Conservation (phyloP, 2,113 vertebrate genomes). For the Promerops cafer region DNA sequence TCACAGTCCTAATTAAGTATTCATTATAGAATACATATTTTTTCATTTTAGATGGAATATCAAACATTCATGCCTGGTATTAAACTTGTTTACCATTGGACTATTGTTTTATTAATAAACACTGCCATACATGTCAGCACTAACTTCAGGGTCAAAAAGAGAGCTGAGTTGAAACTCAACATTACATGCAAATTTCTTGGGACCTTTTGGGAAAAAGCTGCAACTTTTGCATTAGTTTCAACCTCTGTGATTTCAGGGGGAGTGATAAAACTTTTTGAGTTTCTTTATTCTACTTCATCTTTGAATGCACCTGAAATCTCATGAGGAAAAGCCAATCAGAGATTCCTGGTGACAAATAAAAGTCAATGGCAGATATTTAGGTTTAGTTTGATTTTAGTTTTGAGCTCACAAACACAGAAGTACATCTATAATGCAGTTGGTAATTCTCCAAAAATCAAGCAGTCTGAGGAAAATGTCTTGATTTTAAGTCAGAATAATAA, state of each 20-base stretch:
- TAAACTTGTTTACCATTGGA: conserved; percentile 65
- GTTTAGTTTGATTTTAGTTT: not conserved
- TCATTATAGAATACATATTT: conserved; percentile 73
- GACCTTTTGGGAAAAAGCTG: not conserved
- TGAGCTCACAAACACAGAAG: not conserved
- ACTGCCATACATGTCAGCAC: not conserved
- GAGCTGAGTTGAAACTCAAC: not conserved
- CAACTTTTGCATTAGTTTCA: not conserved
- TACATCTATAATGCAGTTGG: not conserved
- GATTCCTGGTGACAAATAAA: not conserved
- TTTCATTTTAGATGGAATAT: conserved; percentile 68
- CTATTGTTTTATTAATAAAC: conserved; percentile 53
- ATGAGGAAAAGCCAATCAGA: not conserved
- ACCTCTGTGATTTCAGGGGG: not conserved
- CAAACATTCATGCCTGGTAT: conserved; percentile 65
- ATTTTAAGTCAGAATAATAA: not conserved
- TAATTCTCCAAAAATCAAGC: not conserved
- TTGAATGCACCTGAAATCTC: not conserved
- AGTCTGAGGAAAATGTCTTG: not conserved
- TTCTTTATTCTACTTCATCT: not conserved
- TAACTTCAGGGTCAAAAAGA: conserved; percentile 6
- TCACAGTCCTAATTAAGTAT: conserved; percentile 75
- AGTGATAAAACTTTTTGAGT: not conserved
- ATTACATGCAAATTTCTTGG: not conserved
- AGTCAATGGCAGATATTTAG: not conserved